phyloP scores from a whole-genome alignment of 2,113 vertebrate genomes.

The Urocolius indicus region DNA sequence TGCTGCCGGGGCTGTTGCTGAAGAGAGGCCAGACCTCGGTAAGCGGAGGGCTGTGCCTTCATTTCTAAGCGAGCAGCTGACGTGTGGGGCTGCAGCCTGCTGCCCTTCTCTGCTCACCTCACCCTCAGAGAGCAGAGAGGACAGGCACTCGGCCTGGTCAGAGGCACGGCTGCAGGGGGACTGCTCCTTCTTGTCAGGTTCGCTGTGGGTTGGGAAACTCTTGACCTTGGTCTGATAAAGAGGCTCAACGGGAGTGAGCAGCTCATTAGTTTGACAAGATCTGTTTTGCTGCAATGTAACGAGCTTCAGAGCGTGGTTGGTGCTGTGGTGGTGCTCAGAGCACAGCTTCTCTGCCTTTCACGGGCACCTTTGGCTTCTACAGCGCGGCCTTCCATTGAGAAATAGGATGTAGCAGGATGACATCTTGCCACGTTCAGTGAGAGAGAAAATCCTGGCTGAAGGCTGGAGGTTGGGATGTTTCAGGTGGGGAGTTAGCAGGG shows the following conservation, averaged over 20 bases:
- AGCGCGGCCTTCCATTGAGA: neutral
- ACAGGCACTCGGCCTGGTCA: accelerated
- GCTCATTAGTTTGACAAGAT: neutral
- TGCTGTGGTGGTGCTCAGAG: neutral
- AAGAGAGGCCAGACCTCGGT: conserved; percentile 83
- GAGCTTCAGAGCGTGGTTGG: neutral
- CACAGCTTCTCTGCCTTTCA: neutral
- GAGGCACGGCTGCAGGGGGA: neutral
- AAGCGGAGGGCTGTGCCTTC: neutral
- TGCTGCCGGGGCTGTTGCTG: conserved; percentile 75
- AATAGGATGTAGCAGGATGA: neutral
- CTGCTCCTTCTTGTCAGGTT: neutral
- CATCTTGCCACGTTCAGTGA: accelerated
- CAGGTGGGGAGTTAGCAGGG: neutral
- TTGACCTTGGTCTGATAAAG: neutral
- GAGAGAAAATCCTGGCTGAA: neutral
- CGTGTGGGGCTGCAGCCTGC: accelerated
- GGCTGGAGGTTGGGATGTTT: too few relatives aligned
- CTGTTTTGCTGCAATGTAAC: neutral
- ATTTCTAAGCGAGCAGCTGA: neutral
- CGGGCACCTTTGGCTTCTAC: neutral
- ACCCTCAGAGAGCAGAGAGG: accelerated
- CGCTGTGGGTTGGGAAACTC: neutral
- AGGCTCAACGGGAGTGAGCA: neutral
- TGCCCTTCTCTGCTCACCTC: neutral